Base-by-base conservation (phyloP, 2,888 invertebrate species). In the Pristionchus fissidentatus region DNA sequence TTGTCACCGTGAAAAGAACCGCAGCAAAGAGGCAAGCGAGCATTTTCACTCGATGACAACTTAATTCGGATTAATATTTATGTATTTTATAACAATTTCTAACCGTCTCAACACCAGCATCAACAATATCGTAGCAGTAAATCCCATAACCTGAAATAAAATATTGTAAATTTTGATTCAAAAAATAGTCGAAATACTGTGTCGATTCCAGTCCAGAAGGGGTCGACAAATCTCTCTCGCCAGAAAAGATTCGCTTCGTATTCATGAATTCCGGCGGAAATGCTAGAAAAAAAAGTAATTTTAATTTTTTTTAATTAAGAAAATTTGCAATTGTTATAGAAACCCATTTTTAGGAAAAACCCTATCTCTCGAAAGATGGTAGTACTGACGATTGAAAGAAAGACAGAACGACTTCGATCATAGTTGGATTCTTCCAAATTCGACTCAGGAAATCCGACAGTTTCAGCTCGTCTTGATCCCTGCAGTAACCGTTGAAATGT, bases 191-290 rank as follows among this genome's bases (percentile, higher is more conserved):
- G n/a, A n/a, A n/a, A 19, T 0, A 66, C 66, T 38, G 35, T 66
- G 22, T 66, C 66, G 29, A 35, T 19, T 0, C 66, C 66, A 19
- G 38, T 38, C 22, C 26, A 38, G 22, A 38, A 66, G 5, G 66
- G 13, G 0, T 38, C 66, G 19, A 26, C 66, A 8, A 66, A 66
- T 66, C 66, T 35, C 19, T 66, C 66, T 7, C 29, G 22, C 35
- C 38, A 66, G 66, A 66, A 66, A 7, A 35, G 66, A 38, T 38
- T 22, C 32, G 43, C 4, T 15, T 70, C 70, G 10, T 41, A n/a
- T 35, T 70, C 41, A 26, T 38, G 70, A n/a, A 70, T 70, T 41
- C 70, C 70, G 10, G 70, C 70, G n/a, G 70, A 41, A 7, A 70
- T n/a, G 1, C 70, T 70, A 10, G 3, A 70, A 26, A 1, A 3